Base-by-base conservation (phyloP, 2,797 vertebrate species). In the Pipistrellus pipistrellus region DNA sequence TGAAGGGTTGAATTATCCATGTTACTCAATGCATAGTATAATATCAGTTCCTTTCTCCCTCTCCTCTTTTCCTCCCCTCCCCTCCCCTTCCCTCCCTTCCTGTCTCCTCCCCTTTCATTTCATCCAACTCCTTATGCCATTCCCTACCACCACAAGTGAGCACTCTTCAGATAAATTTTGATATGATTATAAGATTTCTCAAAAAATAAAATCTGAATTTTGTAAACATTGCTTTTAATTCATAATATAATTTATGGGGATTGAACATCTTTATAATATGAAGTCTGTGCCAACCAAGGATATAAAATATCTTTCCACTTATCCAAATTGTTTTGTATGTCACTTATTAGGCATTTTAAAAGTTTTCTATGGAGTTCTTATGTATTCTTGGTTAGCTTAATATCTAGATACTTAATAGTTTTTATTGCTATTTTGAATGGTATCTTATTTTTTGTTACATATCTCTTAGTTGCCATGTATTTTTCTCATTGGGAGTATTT, bases 141-240 rank as follows among this genome's bases (percentile, higher is more conserved):
- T 55, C 57, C 32, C 32, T 6, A 55, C 9, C 17, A 64, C 11
- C 15, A 18, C 21, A 62, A 64, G 1, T 82, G 30, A 53, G 12
- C 3, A 51, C 44, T 55, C 23, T 13, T 94, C 62, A 94, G 62
- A 85, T 80, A 83, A 32, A 87, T 55, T 73, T 84, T 30, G 13
- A 66, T 27, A 51, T 51, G 59, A 25, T 91, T 81, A 93, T 73
- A 23, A 78, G 77, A 41, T 66, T 80, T 93, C 13, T 91, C 2
- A 66, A 94, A 77, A 80, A 85, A 44, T 77, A 13, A 25, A 90
- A 64, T 18, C 53, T 30, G 3, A 75, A 84, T 86, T 92, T 85
- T 73, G 66, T 83, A 86, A 84, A 84, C 73, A 80, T 62, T 73
- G 46, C 38, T 84, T 91, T 91, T 32, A 73, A 87, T 77, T 83